Evolutionary conservation across 2,888 invertebrate genomes (phyloP).

Genomic region (Drosophila peninsularis): DNA sequence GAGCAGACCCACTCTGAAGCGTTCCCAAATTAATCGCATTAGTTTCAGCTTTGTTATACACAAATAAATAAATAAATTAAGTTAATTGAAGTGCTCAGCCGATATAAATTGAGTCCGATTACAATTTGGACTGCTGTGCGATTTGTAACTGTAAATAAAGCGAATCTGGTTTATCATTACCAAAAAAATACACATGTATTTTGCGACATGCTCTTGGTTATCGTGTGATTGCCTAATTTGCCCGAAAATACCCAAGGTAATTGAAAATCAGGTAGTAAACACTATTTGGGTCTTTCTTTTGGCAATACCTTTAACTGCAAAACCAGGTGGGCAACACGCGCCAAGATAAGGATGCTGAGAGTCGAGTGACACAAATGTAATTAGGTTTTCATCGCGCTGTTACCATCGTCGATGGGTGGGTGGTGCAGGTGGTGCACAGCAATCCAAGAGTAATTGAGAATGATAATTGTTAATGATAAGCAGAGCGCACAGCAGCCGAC

Average conservation of each 20-base stretch:
- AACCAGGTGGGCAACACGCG: not conserved
- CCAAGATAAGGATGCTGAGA: slow-evolving; percentile 16
- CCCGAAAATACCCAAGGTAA: not conserved
- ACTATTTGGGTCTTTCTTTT: not conserved
- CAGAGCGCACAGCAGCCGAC: slow-evolving; percentile 14
- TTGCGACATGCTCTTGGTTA: too few species aligned
- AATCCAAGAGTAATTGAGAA: slow-evolving; percentile 11
- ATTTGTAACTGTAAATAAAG: slow-evolving; percentile 1
- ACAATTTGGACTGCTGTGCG: not conserved
- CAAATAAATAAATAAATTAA: slow-evolving; percentile 17
- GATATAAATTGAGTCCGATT: slow-evolving; percentile 9
- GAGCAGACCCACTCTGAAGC: not conserved
- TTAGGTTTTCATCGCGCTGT: slow-evolving; percentile 25
- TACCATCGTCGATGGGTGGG: not conserved
- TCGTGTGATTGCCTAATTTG: not conserved
- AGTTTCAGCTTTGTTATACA: slow-evolving; percentile 4
- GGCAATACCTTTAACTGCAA: slow-evolving; percentile 10
- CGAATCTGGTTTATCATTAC: not conserved
- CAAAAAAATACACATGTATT: too few species aligned
- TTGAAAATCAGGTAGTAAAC: not conserved
- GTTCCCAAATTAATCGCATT: slow-evolving; percentile 5
- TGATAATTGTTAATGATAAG: slow-evolving; percentile 51
- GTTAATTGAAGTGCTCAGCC: slow-evolving; percentile 4
- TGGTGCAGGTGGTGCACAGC: not conserved
- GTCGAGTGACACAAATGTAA: slow-evolving; percentile 28